Base-by-base conservation (phyloP, 2,888 invertebrate species). In the Dicyrtoma fusca region DNA sequence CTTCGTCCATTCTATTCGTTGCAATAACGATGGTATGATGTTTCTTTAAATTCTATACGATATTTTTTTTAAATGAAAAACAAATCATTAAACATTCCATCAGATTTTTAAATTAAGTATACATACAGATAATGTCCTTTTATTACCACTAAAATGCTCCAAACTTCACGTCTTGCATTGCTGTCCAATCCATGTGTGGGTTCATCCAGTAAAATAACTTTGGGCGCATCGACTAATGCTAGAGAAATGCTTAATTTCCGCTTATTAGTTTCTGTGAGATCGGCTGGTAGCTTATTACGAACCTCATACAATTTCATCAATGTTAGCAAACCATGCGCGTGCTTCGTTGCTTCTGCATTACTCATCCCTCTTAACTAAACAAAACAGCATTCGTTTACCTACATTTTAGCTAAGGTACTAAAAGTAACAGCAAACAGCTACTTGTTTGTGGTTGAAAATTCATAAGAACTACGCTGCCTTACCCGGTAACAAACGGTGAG, bases 1-100 rank as follows among this genome's bases (percentile, higher is more conserved):
- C 79, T 72, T 79, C 79, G 49, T 79, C 79, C 75, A 78, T 76
- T 42, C 69, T 23, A 45, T 62, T 73, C 13, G 73, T 73, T 23
- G 53, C 62, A 42, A 77, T 62, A 11, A 78, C 70, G 8, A 78
- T 71, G 0, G 78, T 76, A 23, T 78, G 78, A 63, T 75, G 71
- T 10, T 71, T 47, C 25, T 64, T 72, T 45, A 76, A 23, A 21
- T 70, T 70, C 70, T 64, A 11, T 17, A 47, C 55, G 11, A 47
- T 23, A 5, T 8, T 59, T 17, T 44, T 19, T 10, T 63, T 17
- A 47, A 8, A 17, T 49, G 3, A 49, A 49, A 49, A 49, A 17
- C 14, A 5, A 49, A 49, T 49, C 3, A 49, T 44, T 44, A 44
- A 44, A 44, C 45, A 44, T 13, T 44, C 13, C 45, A 8, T 44